These are phyloP conservation scores for Eupleurogrammus muticus DNA, from an alignment of 2,797 vertebrate species.

Conservation along the genomic window DNA sequence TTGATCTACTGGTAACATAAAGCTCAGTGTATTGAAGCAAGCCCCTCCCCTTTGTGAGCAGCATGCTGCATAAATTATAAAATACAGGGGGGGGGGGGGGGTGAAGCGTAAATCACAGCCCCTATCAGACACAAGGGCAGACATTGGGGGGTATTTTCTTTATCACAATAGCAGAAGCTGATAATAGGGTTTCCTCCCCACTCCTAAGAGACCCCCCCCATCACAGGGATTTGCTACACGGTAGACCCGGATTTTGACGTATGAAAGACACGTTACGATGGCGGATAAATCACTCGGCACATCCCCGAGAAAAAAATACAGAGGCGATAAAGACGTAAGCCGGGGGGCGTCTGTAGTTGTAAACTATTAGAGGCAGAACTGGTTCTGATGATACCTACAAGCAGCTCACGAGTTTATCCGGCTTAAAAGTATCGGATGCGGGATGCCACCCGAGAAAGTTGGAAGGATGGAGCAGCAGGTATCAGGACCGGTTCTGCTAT, in stretches of 20 bases:
- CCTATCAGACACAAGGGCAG: conserved; percentile 59
- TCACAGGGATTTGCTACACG: conserved; percentile 36
- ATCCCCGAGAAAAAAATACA: conserved; percentile 2
- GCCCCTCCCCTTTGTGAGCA: conserved; percentile 55
- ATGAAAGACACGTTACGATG: conserved; percentile 13
- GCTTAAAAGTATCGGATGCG: not conserved
- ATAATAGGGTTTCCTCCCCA: conserved; percentile 43
- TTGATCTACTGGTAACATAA: conserved; percentile 82
- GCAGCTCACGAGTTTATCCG: conserved; percentile 15
- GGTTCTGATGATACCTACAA: conserved; percentile 2
- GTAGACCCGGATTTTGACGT: conserved; percentile 32
- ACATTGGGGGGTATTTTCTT: conserved; percentile 31
- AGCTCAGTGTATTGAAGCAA: conserved; percentile 67
- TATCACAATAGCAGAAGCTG: conserved; percentile 40
- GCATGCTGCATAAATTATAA: conserved; percentile 66
- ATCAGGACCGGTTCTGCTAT: not conserved
- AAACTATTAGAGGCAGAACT: conserved; percentile 6
- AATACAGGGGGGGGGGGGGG: conserved; percentile 21
- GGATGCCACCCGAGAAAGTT: conserved; percentile 11
- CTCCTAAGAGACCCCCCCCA: not conserved
- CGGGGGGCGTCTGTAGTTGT: not conserved
- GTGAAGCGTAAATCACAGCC: conserved; percentile 56
- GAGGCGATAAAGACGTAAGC: conserved; percentile 25
- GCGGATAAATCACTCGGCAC: conserved; percentile 20
- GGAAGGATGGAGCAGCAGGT: not conserved